phyloP scores from a whole-genome alignment of 2,113 vertebrate species.

The Anolis carolinensis region DNA sequence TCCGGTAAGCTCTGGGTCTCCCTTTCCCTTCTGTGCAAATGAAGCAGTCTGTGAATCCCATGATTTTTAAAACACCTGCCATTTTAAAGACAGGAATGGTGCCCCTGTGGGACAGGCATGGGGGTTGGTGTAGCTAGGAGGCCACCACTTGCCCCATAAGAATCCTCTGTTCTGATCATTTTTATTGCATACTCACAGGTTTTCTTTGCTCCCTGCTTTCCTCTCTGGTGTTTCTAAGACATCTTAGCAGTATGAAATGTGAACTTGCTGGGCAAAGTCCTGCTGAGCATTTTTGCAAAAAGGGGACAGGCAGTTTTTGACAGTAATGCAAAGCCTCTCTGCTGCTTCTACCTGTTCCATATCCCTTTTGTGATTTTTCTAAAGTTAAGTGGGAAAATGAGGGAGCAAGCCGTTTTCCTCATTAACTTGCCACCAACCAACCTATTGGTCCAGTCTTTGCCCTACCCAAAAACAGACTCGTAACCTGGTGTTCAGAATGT shows the following conservation, averaged over 20 bases:
- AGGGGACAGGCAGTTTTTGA: neutral
- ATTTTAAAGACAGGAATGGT: no score
- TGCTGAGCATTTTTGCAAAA: neutral
- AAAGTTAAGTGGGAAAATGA: neutral
- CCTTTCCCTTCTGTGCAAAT: neutral
- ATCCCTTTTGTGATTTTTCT: neutral
- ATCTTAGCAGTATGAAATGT: no score
- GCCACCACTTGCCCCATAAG: no score
- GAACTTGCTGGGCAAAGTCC: neutral
- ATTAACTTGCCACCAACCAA: no score
- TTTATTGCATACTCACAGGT: no score
- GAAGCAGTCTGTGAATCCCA: neutral
- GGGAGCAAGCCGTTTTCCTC: neutral
- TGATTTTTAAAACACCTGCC: no score
- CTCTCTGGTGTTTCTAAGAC: no score
- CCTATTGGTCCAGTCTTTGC: no score
- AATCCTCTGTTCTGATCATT: no score
- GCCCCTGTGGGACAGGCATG: neutral
- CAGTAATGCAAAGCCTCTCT: neutral
- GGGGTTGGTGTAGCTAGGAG: no score
- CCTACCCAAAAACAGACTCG: no score
- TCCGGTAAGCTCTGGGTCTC: slow-evolving; percentile 76
- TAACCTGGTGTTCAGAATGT: neutral
- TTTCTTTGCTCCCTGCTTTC: no score
- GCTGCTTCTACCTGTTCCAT: neutral